Conservation (phyloP, 2,888 invertebrate species). For the Cylloceria caligata region DNA sequence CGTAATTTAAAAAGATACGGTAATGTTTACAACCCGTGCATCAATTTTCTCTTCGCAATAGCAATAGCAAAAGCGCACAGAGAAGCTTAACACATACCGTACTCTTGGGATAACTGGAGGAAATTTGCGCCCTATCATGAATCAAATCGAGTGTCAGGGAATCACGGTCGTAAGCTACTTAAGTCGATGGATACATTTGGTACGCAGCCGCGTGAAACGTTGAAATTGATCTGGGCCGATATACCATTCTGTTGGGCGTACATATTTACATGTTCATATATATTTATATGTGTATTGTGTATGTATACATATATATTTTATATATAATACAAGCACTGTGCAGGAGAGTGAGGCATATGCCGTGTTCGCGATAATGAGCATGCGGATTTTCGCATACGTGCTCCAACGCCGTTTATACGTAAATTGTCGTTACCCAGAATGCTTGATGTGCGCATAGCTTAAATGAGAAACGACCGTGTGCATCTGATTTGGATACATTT, state of each 20-base stretch:
- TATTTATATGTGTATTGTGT: neutral
- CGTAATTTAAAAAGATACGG: neutral
- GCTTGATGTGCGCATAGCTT: neutral
- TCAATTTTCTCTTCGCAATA: slow-evolving; percentile 16
- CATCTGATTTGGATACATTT: too few species aligned
- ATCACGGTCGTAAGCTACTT: slow-evolving; percentile 63
- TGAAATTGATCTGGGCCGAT: slow-evolving; percentile 49
- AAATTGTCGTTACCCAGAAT: slow-evolving; percentile 13
- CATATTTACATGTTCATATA: neutral
- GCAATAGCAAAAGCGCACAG: neutral
- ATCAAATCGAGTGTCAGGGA: slow-evolving; percentile 57
- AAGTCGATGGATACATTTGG: slow-evolving; percentile 56
- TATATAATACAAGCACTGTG: neutral
- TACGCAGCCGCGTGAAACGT: slow-evolving; percentile 39
- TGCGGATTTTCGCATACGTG: slow-evolving; percentile 36
- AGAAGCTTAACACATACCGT: neutral
- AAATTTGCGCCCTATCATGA: slow-evolving; percentile 52
- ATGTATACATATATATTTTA: neutral
- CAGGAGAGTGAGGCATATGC: neutral
- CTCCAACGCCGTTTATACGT: slow-evolving; percentile 27
- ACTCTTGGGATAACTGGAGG: slow-evolving; percentile 32
- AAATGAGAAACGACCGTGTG: too few species aligned
- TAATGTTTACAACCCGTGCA: neutral
- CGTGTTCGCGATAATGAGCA: neutral
- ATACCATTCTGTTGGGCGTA: slow-evolving; percentile 19